phyloP scores from a whole-genome alignment of 2,888 invertebrate genomes.

The Himalopsyche kuldschensis region DNA sequence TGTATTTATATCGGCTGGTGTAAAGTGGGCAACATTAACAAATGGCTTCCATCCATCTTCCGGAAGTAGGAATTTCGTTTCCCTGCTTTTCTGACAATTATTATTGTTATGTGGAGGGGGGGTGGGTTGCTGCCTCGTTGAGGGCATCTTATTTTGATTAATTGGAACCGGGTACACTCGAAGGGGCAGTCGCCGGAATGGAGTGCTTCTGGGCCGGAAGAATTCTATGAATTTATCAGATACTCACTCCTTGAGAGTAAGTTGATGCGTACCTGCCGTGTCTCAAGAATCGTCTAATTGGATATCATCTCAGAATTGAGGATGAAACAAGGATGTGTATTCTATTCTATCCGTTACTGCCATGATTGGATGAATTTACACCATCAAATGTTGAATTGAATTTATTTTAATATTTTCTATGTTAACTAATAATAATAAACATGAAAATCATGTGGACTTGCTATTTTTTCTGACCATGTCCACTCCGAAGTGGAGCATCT shows the following conservation, averaged over 20 bases:
- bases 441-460: too few relatives aligned
- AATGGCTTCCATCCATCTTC: constrained; percentile 12
- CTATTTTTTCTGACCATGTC: too few relatives aligned
- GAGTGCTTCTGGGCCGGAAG: neutral
- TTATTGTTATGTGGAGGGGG: neutral
- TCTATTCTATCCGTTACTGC: too few relatives aligned
- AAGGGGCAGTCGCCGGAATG: neutral
- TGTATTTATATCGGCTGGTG: neutral
- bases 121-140: neutral
- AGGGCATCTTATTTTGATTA: neutral
- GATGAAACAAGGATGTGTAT: too few relatives aligned
- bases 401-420: too few relatives aligned
- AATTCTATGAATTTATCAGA: neutral
- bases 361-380: too few relatives aligned
- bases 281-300: too few relatives aligned
- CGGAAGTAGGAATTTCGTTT: neutral
- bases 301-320: too few relatives aligned
- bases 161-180: neutral
- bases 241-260: neutral
- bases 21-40: constrained; percentile 12
- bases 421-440: too few relatives aligned
- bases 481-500: too few relatives aligned
- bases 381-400: too few relatives aligned
- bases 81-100: neutral
- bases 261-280: too few relatives aligned